Conservation (phyloP, 2,888 invertebrate species). For the Hetaerina titia region DNA sequence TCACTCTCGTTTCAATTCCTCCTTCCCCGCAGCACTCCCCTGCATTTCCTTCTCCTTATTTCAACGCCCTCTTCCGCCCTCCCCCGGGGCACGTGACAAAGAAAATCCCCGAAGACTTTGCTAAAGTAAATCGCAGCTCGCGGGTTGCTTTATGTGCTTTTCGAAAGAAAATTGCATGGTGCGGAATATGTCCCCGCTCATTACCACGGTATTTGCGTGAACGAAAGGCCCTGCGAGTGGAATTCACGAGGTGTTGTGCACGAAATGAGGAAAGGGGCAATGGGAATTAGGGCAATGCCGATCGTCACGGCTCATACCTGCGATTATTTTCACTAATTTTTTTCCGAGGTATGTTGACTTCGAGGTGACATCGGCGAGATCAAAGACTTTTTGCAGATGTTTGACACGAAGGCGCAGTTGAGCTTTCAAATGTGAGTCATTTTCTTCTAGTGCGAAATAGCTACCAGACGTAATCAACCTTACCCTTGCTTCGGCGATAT, state of each 20-base stretch:
- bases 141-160: not conserved
- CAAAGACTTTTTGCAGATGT: not conserved
- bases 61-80: not conserved
- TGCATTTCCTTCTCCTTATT: not conserved
- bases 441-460: too few relatives aligned
- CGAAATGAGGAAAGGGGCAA: not conserved
- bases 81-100: not conserved
- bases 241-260: not conserved
- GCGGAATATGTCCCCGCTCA: not conserved
- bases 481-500: too few relatives aligned
- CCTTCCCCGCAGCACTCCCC: not conserved
- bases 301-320: not conserved
- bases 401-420: too few relatives aligned
- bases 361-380: not conserved
- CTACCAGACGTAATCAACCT: too few relatives aligned
- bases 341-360: not conserved
- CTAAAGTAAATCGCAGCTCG: not conserved
- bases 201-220: not conserved
- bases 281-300: not conserved
- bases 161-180: not conserved
- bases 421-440: too few relatives aligned
- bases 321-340: not conserved
- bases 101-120: not conserved
- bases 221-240: not conserved
- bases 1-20: not conserved